A percentile compares a stretch with the other conserved stretches of the same genome.
phyloP scores from a whole-genome alignment of 2,888 invertebrate genomes.

The Caradrina kadenii region DNA sequence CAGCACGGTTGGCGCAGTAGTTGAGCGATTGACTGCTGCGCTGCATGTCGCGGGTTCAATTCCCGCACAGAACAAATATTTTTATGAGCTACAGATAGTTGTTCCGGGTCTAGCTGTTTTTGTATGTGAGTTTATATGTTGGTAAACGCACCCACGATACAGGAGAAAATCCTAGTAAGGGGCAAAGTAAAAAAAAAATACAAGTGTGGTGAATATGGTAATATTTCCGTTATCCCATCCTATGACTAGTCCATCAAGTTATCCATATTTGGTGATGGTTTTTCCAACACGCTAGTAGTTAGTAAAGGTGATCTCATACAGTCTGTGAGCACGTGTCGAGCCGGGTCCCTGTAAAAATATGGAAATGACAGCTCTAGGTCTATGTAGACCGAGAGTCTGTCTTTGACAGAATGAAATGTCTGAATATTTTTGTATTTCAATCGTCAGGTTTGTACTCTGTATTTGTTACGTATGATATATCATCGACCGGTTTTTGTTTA shows the following conservation, averaged over 20 bases:
- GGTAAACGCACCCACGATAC: too few species aligned
- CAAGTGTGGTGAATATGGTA: background rate
- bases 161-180: too few species aligned
- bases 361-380: conserved; percentile 15
- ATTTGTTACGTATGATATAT: conserved; percentile 12
- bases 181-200: too few species aligned
- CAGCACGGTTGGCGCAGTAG: too few species aligned
- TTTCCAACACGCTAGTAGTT: background rate
- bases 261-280: conserved; percentile 3
- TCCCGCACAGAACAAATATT: too few species aligned
- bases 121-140: too few species aligned
- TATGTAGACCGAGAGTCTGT: conserved; percentile 4
- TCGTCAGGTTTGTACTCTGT: conserved; percentile 12
- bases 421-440: conserved; percentile 16
- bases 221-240: conserved; percentile 24
- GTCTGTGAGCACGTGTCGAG: background rate
- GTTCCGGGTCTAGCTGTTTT: too few species aligned
- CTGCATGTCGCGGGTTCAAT: too few species aligned
- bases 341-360: conserved; percentile 1
- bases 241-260: background rate
- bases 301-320: background rate
- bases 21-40: too few species aligned
- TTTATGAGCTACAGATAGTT: too few species aligned
- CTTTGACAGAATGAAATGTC: conserved; percentile 10
- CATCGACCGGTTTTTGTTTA: conserved; percentile 41